Base-by-base conservation (phyloP, 2,888 invertebrate species). In the Philereme vetulata region DNA sequence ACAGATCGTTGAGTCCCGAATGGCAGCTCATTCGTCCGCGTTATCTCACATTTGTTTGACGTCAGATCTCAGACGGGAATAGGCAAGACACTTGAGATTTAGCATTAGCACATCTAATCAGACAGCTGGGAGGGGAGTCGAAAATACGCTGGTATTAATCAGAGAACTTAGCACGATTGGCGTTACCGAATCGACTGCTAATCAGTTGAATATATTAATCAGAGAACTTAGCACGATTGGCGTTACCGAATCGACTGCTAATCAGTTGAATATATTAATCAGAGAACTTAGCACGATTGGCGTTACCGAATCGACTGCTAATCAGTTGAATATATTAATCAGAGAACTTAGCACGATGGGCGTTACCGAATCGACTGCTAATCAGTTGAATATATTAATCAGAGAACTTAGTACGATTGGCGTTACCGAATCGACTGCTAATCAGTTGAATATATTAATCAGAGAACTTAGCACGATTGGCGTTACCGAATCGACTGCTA, bases 141-240 rank as follows among this genome's bases (percentile, higher is more conserved):
- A 78, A 83, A 85, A 86, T 81, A 82, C 80, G 80, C 70, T 65
- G 69, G 78, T 84, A 87, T 86, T 86, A 88, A 86, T 86, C 78
- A 78, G 11, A 47, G 21, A 4, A 9, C 33, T 38, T 38, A 55
- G 44, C 51, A 55, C 33, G 33, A 51, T 47, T 49, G 36, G 6
- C 4, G 8, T 11, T 51, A 51, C 42, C 11, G 21, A 21, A 21
- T 21, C 21, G 21, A 21, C 21, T 21, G 21, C 21, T 21, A 21
- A 21, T 21, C 21, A 21, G 21, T 21, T 21, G 21, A 21, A 21
- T 21, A 21, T 21, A 21, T 86, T 86, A 88, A 86, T 86, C 78
- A 78, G 11, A 47, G 21, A 4, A 9, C 33, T 38, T 38, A 55
- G 44, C 51, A 55, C 33, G 33, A 51, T 47, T 49, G 36, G 6